Conservation (phyloP, 2,797 vertebrate species). For the Schizopygopsis malacanthus region DNA sequence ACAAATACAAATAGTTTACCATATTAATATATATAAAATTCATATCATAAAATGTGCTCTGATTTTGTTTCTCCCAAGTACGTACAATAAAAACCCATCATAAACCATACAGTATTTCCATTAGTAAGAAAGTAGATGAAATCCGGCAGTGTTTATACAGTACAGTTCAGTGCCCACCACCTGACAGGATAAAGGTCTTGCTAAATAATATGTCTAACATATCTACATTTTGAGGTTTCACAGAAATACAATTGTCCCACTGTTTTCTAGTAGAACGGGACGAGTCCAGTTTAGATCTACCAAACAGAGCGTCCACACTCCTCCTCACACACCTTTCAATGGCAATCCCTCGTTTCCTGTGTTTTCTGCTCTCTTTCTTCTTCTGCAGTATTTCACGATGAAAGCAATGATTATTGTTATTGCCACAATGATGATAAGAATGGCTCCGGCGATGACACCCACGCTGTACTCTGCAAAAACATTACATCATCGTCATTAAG, state of each 20-base stretch:
- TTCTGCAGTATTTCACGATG: constrained; percentile 76
- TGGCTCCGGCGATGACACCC: constrained; percentile 73
- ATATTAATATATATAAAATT: constrained; percentile 57
- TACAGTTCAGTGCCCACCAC: constrained; percentile 51
- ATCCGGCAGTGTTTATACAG: constrained; percentile 53
- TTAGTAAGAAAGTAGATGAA: constrained; percentile 43
- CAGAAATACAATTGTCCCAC: constrained; percentile 79
- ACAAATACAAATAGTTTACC: constrained; percentile 48
- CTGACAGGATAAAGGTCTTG: constrained; percentile 25
- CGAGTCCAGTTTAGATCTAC: constrained; percentile 55
- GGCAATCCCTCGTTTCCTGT: constrained; percentile 70
- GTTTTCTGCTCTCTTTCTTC: constrained; percentile 59
- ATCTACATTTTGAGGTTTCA: constrained; percentile 78
- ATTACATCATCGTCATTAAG: background rate
- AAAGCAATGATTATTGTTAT: constrained; percentile 70
- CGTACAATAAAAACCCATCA: constrained; percentile 19
- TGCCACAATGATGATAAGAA: constrained; percentile 70
- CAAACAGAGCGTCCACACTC: background rate
- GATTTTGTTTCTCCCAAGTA: constrained; percentile 32
- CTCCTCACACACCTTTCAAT: constrained; percentile 63
- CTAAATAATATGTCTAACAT: constrained; percentile 54
- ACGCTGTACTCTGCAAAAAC: constrained; percentile 76
- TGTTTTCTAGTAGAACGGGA: constrained; percentile 63
- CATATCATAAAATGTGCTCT: constrained; percentile 65
- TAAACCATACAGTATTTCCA: constrained; percentile 25